Base-by-base conservation (phyloP, 2,113 vertebrate species). In the Ophthalmolycus amberensis region DNA sequence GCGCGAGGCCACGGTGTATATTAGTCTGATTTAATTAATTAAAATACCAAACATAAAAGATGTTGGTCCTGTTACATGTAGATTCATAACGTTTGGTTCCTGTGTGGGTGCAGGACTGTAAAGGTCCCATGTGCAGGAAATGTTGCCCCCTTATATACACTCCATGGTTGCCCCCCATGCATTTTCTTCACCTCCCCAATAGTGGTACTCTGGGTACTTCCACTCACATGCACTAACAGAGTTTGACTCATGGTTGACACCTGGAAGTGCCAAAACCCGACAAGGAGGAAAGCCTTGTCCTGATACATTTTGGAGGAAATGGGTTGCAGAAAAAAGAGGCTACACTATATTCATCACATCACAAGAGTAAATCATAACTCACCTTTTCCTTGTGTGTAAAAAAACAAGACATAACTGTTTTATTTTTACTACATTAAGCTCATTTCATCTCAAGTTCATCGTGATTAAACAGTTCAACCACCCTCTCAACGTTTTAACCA, bases 121-220 rank as follows among this genome's bases (percentile, higher is more conserved):
- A 71, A 37, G 44, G 63, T 18, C 34, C 37, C 72, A 9, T 22
- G 65, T 60, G 64, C 67, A 85, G 40, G 32, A 79, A 63, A 58
- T 46, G 32, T 27, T n/a, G 50, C 44, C 44, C 15, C 46, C 16
- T 6, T 18, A 4, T 16, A 2, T n/a, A n/a, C 5, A 15, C 4
- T 54, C 22, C n/a, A 54, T 54, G 20, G 50, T 54, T 54, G 7
- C 50, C 50, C 50, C 18, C 52, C 20, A 37, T 46, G 22, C 32
- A 60, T 78, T 59, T 70, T 60, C 34, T 37, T 22, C 60, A 63
- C 32, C 27, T 29, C 6, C 56, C 2, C 50, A 9, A n/a, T 20
- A 38, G 32, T 20, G 34, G 32, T 10, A 20, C 4, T 6, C 8
- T 34, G 32, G 14, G 44, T 1, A 16, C 12, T 25, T 48, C 42